Percentiles rank a stretch among this genome's conserved stretches.
phyloP scores from a whole-genome alignment of 2,888 invertebrate species.

The Eristalinus sepulchralis region DNA sequence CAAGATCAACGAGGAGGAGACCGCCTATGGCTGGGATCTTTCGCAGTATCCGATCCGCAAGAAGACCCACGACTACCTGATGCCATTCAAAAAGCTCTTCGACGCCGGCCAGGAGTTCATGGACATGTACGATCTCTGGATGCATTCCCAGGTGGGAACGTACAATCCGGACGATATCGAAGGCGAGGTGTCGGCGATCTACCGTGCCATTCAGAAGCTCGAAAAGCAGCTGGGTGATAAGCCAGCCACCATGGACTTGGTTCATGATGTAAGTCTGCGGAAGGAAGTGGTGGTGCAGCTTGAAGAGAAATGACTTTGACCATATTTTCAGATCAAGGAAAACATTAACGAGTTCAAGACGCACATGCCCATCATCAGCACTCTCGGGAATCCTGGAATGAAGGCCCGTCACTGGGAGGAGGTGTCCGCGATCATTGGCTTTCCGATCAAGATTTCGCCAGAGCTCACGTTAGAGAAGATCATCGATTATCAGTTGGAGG shows the following conservation, averaged over 20 bases:
- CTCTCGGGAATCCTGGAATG: slow-evolving; percentile 97
- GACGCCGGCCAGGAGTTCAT: slow-evolving; percentile 94
- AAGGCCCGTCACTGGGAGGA: slow-evolving; percentile 96
- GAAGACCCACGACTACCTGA: slow-evolving; percentile 88
- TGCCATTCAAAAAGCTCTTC: slow-evolving; percentile 93
- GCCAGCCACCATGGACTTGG: slow-evolving; percentile 88
- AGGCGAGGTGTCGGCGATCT: slow-evolving; percentile 78
- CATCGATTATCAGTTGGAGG: slow-evolving; percentile 93
- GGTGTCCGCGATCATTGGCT: slow-evolving; percentile 96
- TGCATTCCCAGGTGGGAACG: slow-evolving; percentile 90
- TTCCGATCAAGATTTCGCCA: slow-evolving; percentile 92
- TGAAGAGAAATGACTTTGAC: not conserved
- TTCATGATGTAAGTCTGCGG: slow-evolving; percentile 81
- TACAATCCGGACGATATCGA: slow-evolving; percentile 95
- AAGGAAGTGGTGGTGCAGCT: not conserved
- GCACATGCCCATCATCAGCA: slow-evolving; percentile 95
- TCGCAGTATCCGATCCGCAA: slow-evolving; percentile 94
- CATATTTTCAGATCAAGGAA: slow-evolving; percentile 75
- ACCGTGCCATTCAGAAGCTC: slow-evolving; percentile 90
- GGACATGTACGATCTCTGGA: slow-evolving; percentile 91
- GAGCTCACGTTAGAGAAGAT: slow-evolving; percentile 92
- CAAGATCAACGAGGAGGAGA: slow-evolving; percentile 95
- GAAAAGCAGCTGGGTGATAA: slow-evolving; percentile 92
- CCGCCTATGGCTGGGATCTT: slow-evolving; percentile 91
- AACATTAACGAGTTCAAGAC: slow-evolving; percentile 93